Evolutionary conservation across 1,140 invertebrate genomes (phyloP).

Genomic region (Drepana arcuata): DNA sequence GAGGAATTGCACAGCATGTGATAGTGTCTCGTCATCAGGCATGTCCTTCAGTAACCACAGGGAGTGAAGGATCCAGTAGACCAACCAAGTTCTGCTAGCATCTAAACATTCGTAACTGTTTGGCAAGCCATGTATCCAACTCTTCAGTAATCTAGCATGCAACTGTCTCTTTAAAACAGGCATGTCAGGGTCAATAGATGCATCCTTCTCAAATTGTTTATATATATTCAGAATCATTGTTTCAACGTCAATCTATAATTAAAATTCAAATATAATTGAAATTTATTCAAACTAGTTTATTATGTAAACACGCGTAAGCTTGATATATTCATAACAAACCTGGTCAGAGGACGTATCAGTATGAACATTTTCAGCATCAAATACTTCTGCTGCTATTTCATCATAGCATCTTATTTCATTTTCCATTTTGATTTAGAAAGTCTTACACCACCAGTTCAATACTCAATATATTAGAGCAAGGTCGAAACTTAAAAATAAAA

Average conservation of each 20-base stretch:
- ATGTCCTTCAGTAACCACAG: slow-evolving; percentile 85
- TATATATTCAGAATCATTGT: slow-evolving; percentile 76
- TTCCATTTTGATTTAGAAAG: slow-evolving; percentile 34
- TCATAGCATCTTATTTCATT: slow-evolving; percentile 41
- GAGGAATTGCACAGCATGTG: slow-evolving; percentile 80
- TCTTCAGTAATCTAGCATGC: slow-evolving; percentile 81
- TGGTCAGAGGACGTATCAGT: slow-evolving; percentile 74
- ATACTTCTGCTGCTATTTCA: slow-evolving; percentile 37
- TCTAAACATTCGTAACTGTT: slow-evolving; percentile 86
- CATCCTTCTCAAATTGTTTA: slow-evolving; percentile 72
- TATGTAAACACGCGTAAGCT: not conserved
- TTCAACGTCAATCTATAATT: slow-evolving; percentile 64
- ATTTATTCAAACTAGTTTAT: not conserved
- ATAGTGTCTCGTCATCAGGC: slow-evolving; percentile 78
- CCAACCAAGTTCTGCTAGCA: slow-evolving; percentile 94
- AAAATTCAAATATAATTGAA: slow-evolving; percentile 11
- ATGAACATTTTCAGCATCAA: slow-evolving; percentile 60
- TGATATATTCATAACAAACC: slow-evolving; percentile 20
- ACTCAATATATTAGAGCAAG: no score
- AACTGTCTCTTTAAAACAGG: slow-evolving; percentile 76
- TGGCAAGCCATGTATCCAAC: slow-evolving; percentile 78
- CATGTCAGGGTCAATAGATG: slow-evolving; percentile 72
- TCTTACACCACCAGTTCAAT: no score
- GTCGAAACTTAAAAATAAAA: no score
- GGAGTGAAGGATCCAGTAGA: slow-evolving; percentile 96